Base-by-base conservation (phyloP, 2,797 vertebrate genomes). In the Rhynchotus rufescens region DNA sequence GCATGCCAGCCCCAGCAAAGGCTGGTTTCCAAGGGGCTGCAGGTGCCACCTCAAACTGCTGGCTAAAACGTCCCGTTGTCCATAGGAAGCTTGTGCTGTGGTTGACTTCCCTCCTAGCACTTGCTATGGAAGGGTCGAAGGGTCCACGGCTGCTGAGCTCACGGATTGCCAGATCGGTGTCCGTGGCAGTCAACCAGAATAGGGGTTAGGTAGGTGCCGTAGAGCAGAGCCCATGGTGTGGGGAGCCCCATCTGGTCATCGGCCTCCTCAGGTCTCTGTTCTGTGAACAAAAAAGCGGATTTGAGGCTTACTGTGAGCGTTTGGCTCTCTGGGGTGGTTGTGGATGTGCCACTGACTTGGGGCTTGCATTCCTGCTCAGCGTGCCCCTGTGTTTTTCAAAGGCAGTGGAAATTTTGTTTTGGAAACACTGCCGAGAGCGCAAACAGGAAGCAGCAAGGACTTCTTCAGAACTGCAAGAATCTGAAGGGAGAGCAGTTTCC, bases 401-500 rank as follows among this genome's bases (percentile, higher is more conserved):
- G 74, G 80, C 88, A 84, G 64, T 40, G 91, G 92, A 45, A 81
- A 91, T 96, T 78, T 94, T 95, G 90, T 93, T 94, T 94, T 90
- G 92, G 94, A 93, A 96, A 72, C 90, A 42, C 61, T 21, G 16
- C 66, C 28, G 49, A 22, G 92, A 94, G 88, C 12, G 54, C 94
- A 93, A 95, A 93, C 86, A 95, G 93, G 96, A 94, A 95, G 89
- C 89, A 84, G 92, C 93, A 93, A 95, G 54, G 87, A 73, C 73
- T 89, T 84, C 42, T 84, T 64, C 89, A 91, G 85, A 25, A 83
- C 79, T 7, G 47, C 71, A 38, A 52, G 87, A 61, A 72, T 28
- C 93, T 8, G 11, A 76, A 64, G 91, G 80, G 69, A 73, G 64
- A 0, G 34, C 74, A n/a, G 75, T 56, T 93, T 64, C 91, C 92